phyloP scores from a whole-genome alignment of 2,113 vertebrate genomes.

The Dolichotis patagonum region DNA sequence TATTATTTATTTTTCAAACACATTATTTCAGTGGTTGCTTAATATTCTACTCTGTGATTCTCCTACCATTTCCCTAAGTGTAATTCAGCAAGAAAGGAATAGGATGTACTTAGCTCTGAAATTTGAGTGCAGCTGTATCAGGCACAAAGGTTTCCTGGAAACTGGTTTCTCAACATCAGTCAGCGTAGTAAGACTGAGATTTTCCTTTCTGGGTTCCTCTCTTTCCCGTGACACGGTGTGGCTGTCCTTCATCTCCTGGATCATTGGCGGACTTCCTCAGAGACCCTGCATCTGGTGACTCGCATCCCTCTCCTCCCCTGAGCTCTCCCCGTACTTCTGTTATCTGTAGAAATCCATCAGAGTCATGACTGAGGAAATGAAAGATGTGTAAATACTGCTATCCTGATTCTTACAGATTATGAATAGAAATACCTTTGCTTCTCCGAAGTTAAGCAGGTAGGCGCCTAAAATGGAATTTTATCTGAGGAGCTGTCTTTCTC shows the following conservation, averaged over 20 bases:
- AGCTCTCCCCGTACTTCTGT: not conserved
- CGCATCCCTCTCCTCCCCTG: not conserved
- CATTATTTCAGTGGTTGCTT: not conserved
- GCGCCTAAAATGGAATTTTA: constrained; percentile 20
- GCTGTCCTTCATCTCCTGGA: rapidly evolving
- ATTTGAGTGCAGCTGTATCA: not conserved
- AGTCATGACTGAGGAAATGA: not conserved
- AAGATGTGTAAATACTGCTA: not conserved
- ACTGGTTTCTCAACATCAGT: not conserved
- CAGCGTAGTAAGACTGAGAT: not conserved
- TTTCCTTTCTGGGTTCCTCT: not conserved
- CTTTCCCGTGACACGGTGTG: not conserved
- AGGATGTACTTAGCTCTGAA: not conserved
- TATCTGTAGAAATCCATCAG: not conserved
- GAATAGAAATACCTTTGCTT: not conserved
- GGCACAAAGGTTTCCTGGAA: not conserved
- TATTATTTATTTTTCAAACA: constrained; percentile 31
- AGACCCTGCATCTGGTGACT: not conserved
- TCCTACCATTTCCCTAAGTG: not conserved
- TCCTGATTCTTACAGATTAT: not conserved
- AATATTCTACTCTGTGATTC: not conserved
- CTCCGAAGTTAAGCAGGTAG: not conserved
- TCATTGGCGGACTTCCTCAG: not conserved
- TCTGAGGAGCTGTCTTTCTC: not conserved
- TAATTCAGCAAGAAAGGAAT: not conserved